phyloP scores from a whole-genome alignment of 2,797 vertebrate genomes.

The Erpetoichthys calabaricus region DNA sequence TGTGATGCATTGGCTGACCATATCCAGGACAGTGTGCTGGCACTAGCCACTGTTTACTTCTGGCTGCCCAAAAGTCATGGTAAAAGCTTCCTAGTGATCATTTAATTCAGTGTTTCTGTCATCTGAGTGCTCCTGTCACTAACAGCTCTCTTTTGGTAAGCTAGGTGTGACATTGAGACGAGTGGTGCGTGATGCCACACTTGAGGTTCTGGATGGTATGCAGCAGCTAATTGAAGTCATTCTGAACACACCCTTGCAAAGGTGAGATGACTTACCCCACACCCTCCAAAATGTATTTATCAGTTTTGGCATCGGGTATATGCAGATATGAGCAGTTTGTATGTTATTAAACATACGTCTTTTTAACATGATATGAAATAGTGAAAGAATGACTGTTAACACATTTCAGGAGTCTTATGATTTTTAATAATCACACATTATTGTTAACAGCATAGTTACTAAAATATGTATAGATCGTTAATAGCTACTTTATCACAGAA shows the following conservation, averaged over 20 bases:
- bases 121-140: slow-evolving; percentile 5
- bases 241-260: slow-evolving; percentile 49
- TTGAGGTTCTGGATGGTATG: slow-evolving; percentile 65
- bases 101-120: neutral
- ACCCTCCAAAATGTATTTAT: no score
- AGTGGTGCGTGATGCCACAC: slow-evolving; percentile 55
- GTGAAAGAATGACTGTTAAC: no score
- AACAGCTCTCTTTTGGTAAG: neutral
- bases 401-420: no score
- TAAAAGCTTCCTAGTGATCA: slow-evolving; percentile 28
- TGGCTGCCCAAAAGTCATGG: slow-evolving; percentile 79
- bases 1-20: slow-evolving; percentile 51
- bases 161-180: slow-evolving; percentile 66
- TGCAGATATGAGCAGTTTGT: no score
- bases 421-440: no score
- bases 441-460: no score
- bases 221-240: slow-evolving; percentile 65
- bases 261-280: slow-evolving; percentile 36
- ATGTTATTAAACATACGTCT: no score
- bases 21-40: slow-evolving; percentile 50
- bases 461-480: no score
- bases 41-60: slow-evolving; percentile 60
- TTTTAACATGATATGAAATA: no score
- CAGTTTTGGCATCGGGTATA: no score
- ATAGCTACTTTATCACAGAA: no score